Evolutionary conservation across 2,113 vertebrate species (phyloP).

Genomic region (Odocoileus virginianus): DNA sequence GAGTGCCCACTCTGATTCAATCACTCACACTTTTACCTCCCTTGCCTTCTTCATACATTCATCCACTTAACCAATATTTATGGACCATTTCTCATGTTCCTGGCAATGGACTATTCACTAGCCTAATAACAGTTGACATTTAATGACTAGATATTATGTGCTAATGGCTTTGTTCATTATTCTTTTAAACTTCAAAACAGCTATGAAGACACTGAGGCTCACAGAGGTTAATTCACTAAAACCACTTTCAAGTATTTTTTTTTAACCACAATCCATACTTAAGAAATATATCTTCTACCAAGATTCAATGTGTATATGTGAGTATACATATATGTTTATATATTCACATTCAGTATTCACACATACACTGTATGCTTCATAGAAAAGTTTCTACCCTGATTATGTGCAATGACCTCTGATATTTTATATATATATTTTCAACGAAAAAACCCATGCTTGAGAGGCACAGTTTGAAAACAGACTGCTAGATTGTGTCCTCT

Average conservation of each 20-base stretch:
- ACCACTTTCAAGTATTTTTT: background rate
- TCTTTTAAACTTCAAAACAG: background rate
- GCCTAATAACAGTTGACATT: background rate
- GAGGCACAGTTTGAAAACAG: background rate
- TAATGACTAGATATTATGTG: background rate
- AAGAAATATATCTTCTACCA: background rate
- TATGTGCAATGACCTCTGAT: background rate
- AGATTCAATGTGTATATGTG: background rate
- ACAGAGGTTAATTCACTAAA: background rate
- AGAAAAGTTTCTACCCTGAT: background rate
- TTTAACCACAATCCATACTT: too few relatives aligned
- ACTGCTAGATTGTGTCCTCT: background rate
- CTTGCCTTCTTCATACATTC: background rate
- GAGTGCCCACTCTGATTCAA: fast-evolving
- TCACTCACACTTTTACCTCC: background rate
- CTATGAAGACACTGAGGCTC: background rate
- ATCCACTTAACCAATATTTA: too few relatives aligned
- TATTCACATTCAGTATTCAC: background rate
- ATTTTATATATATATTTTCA: background rate
- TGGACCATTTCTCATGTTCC: background rate
- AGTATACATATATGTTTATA: background rate
- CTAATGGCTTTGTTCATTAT: background rate
- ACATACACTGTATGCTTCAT: background rate
- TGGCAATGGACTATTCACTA: background rate
- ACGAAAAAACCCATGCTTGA: background rate